A percentile compares a stretch with the other conserved stretches of the same genome.
Conservation (phyloP, 2,888 invertebrate genomes). For the Taenaris catops region DNA sequence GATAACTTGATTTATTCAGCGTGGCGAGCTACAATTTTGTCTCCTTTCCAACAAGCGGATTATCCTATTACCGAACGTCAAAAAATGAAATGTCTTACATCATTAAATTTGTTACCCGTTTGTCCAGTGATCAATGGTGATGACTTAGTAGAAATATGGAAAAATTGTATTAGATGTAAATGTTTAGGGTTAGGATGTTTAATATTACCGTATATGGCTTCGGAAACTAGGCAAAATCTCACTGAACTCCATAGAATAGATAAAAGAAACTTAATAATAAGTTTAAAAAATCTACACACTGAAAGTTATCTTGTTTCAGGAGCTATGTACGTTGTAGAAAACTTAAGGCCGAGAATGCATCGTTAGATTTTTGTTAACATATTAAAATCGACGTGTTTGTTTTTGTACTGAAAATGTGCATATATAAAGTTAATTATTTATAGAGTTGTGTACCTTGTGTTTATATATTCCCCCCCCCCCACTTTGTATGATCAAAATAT, state of each 20-base stretch:
- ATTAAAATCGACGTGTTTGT: too few relatives aligned
- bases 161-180: conserved; percentile 65
- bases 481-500: too few relatives aligned
- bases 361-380: too few relatives aligned
- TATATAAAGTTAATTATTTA: too few relatives aligned
- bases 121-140: conserved; percentile 67
- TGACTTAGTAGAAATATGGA: conserved; percentile 68
- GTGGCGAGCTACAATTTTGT: conserved; percentile 62
- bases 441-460: too few relatives aligned
- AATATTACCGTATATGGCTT: conserved; percentile 65
- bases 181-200: conserved; percentile 64
- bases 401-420: too few relatives aligned
- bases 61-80: conserved; percentile 70
- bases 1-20: conserved; percentile 53
- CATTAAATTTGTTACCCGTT: conserved; percentile 62
- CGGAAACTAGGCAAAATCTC: conserved; percentile 50
- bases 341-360: conserved; percentile 48
- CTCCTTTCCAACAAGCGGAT: conserved; percentile 68
- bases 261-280: conserved; percentile 60
- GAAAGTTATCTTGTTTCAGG: conserved; percentile 68
- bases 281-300: conserved; percentile 64
- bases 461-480: too few relatives aligned
- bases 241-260: conserved; percentile 63
- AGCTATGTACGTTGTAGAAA: conserved; percentile 68
- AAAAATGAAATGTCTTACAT: conserved; percentile 58